phyloP scores from a whole-genome alignment of 2,113 vertebrate species.

The Phalacrocorax carbo region DNA sequence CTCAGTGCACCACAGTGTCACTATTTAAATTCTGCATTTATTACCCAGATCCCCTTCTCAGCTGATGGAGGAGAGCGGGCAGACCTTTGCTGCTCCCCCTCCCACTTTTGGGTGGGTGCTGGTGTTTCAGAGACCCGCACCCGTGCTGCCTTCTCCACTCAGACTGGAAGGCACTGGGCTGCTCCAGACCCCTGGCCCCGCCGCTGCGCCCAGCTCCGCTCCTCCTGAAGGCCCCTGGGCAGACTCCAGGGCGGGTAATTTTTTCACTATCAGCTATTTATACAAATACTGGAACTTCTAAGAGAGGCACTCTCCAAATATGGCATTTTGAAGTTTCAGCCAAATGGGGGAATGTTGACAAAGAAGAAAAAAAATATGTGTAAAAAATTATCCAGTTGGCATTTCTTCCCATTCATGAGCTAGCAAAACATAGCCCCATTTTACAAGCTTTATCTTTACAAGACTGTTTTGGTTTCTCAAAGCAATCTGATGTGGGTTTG shows the following conservation, averaged over 20 bases:
- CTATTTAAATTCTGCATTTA: background rate
- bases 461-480: background rate
- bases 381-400: background rate
- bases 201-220: fast-evolving
- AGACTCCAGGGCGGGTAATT: background rate
- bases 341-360: constrained; percentile 34
- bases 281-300: constrained; percentile 10
- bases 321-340: constrained; percentile 10
- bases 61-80: fast-evolving
- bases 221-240: background rate
- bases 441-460: constrained; percentile 4
- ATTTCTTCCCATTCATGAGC: constrained; percentile 41
- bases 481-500: background rate
- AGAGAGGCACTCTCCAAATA: background rate
- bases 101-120: background rate
- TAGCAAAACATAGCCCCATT: background rate
- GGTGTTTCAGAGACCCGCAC: background rate
- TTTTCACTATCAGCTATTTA: constrained; percentile 43
- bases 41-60: background rate
- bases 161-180: background rate
- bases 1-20: background rate
- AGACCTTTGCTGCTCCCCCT: background rate
- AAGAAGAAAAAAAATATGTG: background rate
- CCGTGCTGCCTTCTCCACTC: background rate
- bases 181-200: background rate